phyloP scores from a whole-genome alignment of 2,888 invertebrate genomes.

The Metellina segmentata region DNA sequence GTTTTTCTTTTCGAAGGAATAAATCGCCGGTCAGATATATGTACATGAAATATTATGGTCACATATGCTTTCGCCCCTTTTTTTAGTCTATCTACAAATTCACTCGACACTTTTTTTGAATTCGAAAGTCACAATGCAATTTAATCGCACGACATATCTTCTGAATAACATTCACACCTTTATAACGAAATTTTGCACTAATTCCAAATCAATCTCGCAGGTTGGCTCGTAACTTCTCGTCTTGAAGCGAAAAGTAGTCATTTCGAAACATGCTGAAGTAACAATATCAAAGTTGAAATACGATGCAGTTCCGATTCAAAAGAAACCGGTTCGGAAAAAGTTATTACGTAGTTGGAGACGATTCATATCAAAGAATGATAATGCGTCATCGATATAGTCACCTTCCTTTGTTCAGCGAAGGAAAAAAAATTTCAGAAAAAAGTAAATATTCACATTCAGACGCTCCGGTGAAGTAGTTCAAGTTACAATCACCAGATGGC shows the following conservation, averaged over 20 bases:
- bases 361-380: neutral
- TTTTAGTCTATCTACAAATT: neutral
- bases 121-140: neutral
- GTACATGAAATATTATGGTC: slow-evolving; percentile 41
- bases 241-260: neutral
- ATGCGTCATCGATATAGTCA: neutral
- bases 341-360: neutral
- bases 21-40: slow-evolving; percentile 31
- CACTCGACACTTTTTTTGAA: neutral
- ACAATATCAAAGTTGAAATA: slow-evolving; percentile 28
- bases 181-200: neutral
- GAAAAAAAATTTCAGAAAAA: neutral
- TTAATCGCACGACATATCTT: neutral
- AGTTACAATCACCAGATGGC: slow-evolving; percentile 33
- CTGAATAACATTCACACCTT: neutral
- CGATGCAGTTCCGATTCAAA: neutral
- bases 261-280: slow-evolving; percentile 20
- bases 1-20: slow-evolving; percentile 27
- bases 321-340: neutral
- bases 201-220: neutral
- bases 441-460: slow-evolving; percentile 24
- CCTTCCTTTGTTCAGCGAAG: neutral
- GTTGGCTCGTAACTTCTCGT: neutral
- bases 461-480: slow-evolving; percentile 15
- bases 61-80: neutral